Evolutionary conservation across 1,140 invertebrate species (phyloP), one percentile per base, ranked within the genome.

Genomic region (Aphidius ervi): DNA sequence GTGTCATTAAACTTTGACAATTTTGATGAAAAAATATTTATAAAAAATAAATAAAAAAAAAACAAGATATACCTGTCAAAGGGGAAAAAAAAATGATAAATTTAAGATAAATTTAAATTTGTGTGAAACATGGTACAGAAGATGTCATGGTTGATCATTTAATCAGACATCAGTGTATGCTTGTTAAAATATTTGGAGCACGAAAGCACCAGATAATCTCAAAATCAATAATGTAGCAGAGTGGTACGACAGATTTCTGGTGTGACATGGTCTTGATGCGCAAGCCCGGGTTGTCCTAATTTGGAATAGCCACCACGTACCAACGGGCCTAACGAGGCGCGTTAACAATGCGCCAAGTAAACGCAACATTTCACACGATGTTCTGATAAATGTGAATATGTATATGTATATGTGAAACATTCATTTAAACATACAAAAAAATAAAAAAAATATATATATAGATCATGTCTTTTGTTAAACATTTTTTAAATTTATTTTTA

Each of bases 141-240:
- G 23, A 31, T 31, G 23, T 31, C 23, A 31, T 31, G 23, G 23
- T 31, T 31, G 23, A 31, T 52, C 42, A 37, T 9, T 45, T 46
- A n/a, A 56, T 46, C 48, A 41, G 23, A 59, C 46, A 16, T 23
- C 48, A 61, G 47, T 61, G 60, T 55, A 49, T 64, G 46, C 40
- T 40, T 61, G 63, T 64, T 64, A 61, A 72, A 31, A 66, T 50
- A 68, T 64, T 54, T 61, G 58, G 50, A 57, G 46, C 47, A 63
- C 53, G 46, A 20, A 54, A 53, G 46, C 31, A 62, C 65, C 58
- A 31, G 69, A 70, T 71, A 72, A 73, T 73, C 68, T 69, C 62
- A 67, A 71, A 70, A 75, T 75, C 74, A 70, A 74, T 74, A 71
- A 70, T 70, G 63, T 68, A 60, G 63, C 62, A 59, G 6, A 56